Evolutionary conservation across 2,888 invertebrate genomes (phyloP).

Genomic region (Marasmarcha lunaedactyla): DNA sequence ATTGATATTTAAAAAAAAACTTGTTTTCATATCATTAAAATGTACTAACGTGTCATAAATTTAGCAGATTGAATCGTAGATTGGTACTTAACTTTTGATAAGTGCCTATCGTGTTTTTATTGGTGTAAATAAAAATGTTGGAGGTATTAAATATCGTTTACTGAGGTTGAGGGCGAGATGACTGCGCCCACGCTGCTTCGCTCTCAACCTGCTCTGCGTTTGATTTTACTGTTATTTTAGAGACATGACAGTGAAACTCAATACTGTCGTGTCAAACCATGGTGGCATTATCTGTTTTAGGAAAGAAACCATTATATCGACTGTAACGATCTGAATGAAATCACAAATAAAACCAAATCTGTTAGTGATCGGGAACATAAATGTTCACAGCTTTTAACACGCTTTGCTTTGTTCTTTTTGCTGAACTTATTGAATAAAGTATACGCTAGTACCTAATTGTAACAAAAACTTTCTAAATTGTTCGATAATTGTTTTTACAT

Average conservation of each 20-base stretch:
- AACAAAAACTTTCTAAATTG: too few species aligned
- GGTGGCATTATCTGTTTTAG: neutral
- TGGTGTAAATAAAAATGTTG: constrained; percentile 1
- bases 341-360: neutral
- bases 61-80: neutral
- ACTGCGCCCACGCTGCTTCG: neutral
- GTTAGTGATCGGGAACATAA: too few species aligned
- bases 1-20: neutral
- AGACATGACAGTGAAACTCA: neutral
- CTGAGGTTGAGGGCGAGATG: neutral
- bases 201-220: neutral
- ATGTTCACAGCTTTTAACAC: too few species aligned
- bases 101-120: neutral
- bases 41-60: neutral
- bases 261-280: neutral
- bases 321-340: neutral
- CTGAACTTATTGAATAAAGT: too few species aligned
- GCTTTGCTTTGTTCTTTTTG: too few species aligned
- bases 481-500: too few species aligned
- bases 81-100: neutral
- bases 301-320: neutral
- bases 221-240: neutral
- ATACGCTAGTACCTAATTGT: too few species aligned
- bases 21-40: neutral
- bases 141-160: neutral